Percentiles rank a stretch among this genome's conserved stretches.
phyloP scores from a whole-genome alignment of 2,113 vertebrate genomes.

The Anhinga rufa region DNA sequence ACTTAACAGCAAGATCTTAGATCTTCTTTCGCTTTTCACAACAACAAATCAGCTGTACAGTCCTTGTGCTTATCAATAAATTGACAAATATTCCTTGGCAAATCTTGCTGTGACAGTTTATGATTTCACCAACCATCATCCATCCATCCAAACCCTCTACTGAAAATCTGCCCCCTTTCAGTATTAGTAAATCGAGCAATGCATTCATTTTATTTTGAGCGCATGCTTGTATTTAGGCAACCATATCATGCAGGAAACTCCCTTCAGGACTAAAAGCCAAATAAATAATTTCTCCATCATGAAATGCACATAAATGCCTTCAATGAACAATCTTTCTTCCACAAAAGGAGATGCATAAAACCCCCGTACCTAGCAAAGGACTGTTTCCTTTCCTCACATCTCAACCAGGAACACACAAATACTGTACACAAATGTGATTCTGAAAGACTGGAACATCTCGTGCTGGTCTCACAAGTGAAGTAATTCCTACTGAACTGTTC shows the following conservation, averaged over 20 bases:
- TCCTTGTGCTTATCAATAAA: neutral
- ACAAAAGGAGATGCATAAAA: neutral
- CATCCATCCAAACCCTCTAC: neutral
- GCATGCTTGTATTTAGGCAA: neutral
- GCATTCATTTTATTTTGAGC: neutral
- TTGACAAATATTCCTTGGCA: neutral
- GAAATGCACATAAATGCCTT: neutral
- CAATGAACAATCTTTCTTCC: neutral
- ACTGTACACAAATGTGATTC: accelerated
- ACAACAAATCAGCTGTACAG: neutral
- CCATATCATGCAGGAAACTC: neutral
- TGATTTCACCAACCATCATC: neutral
- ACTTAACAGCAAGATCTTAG: neutral
- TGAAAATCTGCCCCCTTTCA: neutral
- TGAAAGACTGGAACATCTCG: neutral
- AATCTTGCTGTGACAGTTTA: neutral
- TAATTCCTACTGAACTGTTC: neutral
- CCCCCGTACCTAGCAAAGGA: accelerated
- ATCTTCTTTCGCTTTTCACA: neutral
- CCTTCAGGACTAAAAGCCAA: neutral
- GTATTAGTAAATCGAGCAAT: neutral
- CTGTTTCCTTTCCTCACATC: neutral
- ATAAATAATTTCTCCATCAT: neutral
- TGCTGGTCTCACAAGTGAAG: neutral
- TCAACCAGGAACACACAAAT: neutral